Base-by-base conservation (phyloP, 1,140 invertebrate species). In the Macrobrachium nipponense region DNA sequence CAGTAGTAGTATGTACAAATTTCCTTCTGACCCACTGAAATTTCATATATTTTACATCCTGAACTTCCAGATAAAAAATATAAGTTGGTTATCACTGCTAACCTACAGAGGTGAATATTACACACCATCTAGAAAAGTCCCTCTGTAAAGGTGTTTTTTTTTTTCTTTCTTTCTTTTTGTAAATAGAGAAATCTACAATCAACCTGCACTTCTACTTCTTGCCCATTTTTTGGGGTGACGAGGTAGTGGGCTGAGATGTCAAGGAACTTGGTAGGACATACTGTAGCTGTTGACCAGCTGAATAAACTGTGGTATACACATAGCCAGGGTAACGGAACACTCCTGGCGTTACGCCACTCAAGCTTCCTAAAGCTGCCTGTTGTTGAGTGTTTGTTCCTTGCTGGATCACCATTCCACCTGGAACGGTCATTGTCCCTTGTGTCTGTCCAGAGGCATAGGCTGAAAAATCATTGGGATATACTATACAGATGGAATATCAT, bases 231-330 rank as follows among this genome's bases (percentile, higher is more conserved):
- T 70, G 68, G 36, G 68, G 23, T 23, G 68, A 70, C 51, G 51
- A 51, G 51, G 51, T 51, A 51, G 51, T 70, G 36, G 23, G 36
- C 59, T 73, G 66, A 60, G 70, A 62, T 36, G 70, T 43, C 18
- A 73, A 23, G 23, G 70, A 59, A 44, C 68, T 82, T 62, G 81
- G 81, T 17, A 83, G 61, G 44, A 83, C 72, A 77, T 83, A 83
- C 15, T 83, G 82, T 11, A 80, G 61, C 60, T 64, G 59, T 20
- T 75, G 82, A 15, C 43, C 36, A 0, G 82, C 51, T 17, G 82
- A 83, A 66, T 83, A 83, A 2, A 83, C 60, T 7, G 82, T 83
- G 27, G 82, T 77, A 61, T 83, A 83, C 7, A 83, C 82, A 83
- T 83, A 83, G 23, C 73, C 73, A 3, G 82, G 82, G 27, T 77